Percentiles rank a stretch among this genome's conserved stretches.
These are phyloP conservation scores for Dendroctonus valens DNA, from an alignment of 1,140 invertebrate genomes.

Conservation along the genomic window DNA sequence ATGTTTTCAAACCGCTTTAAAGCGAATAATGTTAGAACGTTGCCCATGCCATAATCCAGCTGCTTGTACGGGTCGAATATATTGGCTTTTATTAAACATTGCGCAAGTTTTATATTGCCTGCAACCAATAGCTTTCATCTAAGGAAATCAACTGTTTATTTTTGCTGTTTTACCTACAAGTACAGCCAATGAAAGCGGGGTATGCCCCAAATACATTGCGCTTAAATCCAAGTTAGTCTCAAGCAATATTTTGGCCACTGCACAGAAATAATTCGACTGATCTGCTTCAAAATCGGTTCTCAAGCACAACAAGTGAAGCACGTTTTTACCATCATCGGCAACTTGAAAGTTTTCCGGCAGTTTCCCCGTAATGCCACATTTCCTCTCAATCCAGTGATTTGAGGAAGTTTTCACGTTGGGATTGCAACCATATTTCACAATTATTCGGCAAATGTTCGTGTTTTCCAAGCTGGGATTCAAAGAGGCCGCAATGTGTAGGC, in stretches of 20 bases:
- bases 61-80: conserved; percentile 38
- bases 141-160: background rate
- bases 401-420: conserved; percentile 40
- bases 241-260: conserved; percentile 34
- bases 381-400: conserved; percentile 39
- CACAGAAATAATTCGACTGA: conserved; percentile 16
- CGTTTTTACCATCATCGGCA: conserved; percentile 41
- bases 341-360: conserved; percentile 10
- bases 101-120: conserved; percentile 40
- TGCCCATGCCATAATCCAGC: conserved; percentile 40
- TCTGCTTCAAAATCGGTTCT: conserved; percentile 41
- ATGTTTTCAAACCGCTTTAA: conserved; percentile 38
- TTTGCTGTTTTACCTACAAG: conserved; percentile 21
- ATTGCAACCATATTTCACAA: conserved; percentile 50
- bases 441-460: conserved; percentile 45
- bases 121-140: background rate
- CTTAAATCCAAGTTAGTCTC: conserved; percentile 27
- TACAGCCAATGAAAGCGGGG: conserved; percentile 42
- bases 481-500: conserved; percentile 38
- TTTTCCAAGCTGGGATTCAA: conserved; percentile 45
- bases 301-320: conserved; percentile 42
- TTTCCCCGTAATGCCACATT: conserved; percentile 33
- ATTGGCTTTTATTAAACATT: conserved; percentile 32
- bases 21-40: conserved; percentile 40
- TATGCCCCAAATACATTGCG: conserved; percentile 43